Evolutionary conservation across 2,888 invertebrate genomes (phyloP).

Genomic region (Heliothis peltigera): DNA sequence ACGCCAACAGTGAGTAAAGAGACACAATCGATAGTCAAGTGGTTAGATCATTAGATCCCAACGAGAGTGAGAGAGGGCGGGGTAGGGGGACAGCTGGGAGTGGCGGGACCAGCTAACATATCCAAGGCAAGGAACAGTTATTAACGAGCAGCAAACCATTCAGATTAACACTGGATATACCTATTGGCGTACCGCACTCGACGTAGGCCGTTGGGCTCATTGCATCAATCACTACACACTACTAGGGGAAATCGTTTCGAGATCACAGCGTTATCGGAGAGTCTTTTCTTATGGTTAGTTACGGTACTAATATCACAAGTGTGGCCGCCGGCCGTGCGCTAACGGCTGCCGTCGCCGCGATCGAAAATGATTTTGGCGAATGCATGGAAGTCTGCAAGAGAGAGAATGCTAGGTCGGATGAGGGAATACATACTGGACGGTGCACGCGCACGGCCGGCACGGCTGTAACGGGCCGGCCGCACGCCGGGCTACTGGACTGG

Average conservation of each 20-base stretch:
- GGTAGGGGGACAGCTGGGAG: constrained; percentile 58
- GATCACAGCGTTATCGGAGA: constrained; percentile 85
- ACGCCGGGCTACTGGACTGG: background rate
- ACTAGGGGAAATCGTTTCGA: constrained; percentile 82
- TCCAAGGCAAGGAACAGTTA: constrained; percentile 81
- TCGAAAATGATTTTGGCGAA: constrained; percentile 93
- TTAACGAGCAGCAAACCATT: constrained; percentile 89
- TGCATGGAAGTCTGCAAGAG: constrained; percentile 94
- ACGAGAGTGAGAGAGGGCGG: constrained; percentile 67
- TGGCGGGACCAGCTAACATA: constrained; percentile 77
- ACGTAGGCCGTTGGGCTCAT: constrained; percentile 71
- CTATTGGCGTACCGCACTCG: constrained; percentile 78
- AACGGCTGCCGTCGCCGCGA: constrained; percentile 90
- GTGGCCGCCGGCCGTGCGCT: constrained; percentile 82
- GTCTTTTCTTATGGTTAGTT: constrained; percentile 83
- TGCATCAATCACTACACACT: constrained; percentile 76
- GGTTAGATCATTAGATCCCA: constrained; percentile 78
- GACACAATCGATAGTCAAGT: constrained; percentile 72
- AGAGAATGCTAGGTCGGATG: constrained; percentile 83
- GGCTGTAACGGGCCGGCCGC: constrained; percentile 27
- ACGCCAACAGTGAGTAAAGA: constrained; percentile 67
- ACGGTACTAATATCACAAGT: constrained; percentile 77
- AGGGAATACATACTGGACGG: constrained; percentile 63
- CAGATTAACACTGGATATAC: constrained; percentile 85
- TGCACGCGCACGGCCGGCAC: constrained; percentile 45